phyloP scores from a whole-genome alignment of 2,797 vertebrate species.

The Phoebastria nigripes region DNA sequence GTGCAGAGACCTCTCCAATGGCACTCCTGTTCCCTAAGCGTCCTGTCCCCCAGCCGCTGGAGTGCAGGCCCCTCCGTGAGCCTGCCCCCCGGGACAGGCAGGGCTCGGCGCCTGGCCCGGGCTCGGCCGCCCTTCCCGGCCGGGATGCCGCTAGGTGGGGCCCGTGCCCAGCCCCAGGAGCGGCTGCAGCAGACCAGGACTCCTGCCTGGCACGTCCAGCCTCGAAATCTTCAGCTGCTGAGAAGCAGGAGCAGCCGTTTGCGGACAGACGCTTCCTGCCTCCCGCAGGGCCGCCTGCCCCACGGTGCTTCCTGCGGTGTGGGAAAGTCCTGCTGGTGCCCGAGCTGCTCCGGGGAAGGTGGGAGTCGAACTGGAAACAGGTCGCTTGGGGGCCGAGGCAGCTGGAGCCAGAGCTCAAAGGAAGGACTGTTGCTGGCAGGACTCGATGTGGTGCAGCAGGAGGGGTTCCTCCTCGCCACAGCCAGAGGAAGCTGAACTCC shows the following conservation, averaged over 20 bases:
- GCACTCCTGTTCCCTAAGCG: background rate
- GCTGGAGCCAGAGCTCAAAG: background rate
- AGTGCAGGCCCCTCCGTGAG: background rate
- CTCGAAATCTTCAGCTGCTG: background rate
- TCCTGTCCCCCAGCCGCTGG: background rate
- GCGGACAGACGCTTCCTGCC: background rate
- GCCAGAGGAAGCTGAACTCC: accelerated
- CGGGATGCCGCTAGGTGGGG: background rate
- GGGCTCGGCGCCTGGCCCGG: background rate
- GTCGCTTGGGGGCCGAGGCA: accelerated
- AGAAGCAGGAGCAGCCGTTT: background rate
- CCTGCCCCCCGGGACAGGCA: background rate
- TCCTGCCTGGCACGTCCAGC: background rate
- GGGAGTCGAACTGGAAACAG: background rate
- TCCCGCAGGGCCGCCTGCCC: background rate
- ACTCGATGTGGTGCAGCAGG: accelerated
- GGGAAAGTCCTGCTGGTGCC: background rate
- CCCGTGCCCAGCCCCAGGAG: background rate
- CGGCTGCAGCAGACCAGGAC: accelerated
- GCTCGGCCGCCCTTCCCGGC: background rate
- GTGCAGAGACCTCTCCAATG: background rate
- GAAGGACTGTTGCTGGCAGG: background rate
- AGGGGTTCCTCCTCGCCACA: too few relatives aligned
- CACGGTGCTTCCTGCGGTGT: accelerated
- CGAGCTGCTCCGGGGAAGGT: accelerated